Percentiles rank a stretch among this genome's conserved stretches.
Conservation (phyloP, 2,888 invertebrate genomes). For the Mythimna lalbum region DNA sequence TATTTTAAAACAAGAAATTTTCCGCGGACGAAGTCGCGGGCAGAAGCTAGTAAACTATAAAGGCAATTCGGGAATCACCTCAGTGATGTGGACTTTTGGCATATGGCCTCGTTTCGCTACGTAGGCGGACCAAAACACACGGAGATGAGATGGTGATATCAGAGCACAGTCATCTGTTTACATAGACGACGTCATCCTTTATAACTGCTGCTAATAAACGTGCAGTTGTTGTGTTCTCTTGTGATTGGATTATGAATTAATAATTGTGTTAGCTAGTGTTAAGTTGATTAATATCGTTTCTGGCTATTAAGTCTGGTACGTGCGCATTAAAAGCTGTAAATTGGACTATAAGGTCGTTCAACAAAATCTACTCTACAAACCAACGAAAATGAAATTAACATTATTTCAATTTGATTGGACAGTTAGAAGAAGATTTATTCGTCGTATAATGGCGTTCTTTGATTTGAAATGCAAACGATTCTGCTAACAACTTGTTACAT, state of each 20-base stretch:
- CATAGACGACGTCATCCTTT: conserved; percentile 44
- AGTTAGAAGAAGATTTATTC: conserved; percentile 6
- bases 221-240: conserved; percentile 37
- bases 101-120: conserved; percentile 23
- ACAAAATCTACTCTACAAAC: background rate
- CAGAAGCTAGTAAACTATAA: conserved; percentile 18
- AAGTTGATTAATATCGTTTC: conserved; percentile 17
- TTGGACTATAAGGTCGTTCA: conserved; percentile 1
- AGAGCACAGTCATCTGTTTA: conserved; percentile 58
- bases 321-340: conserved; percentile 8
- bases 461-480: conserved; percentile 37
- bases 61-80: conserved; percentile 41
- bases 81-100: conserved; percentile 42
- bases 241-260: conserved; percentile 19
- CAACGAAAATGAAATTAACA: background rate
- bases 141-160: conserved; percentile 52
- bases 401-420: conserved; percentile 2
- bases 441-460: conserved; percentile 7
- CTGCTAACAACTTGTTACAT: conserved; percentile 16
- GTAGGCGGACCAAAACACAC: conserved; percentile 24
- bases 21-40: too few species aligned
- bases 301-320: background rate
- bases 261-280: conserved; percentile 36
- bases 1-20: too few species aligned
- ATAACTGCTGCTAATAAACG: conserved; percentile 34